Evolutionary conservation across 1,140 invertebrate species (phyloP).

Genomic region (Brachionus rotundiformis): DNA sequence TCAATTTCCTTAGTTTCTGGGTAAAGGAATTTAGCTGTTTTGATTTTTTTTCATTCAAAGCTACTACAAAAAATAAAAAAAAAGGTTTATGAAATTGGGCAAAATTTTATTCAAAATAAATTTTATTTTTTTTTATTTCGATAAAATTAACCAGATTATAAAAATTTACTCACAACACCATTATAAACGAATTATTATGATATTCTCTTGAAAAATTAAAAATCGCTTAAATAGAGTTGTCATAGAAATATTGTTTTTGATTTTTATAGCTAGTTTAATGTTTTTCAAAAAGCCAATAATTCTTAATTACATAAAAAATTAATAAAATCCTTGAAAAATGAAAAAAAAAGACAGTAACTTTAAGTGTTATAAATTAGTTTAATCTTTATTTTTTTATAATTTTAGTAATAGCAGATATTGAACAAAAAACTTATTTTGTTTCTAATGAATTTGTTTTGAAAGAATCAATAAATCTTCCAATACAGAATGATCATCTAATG

Average conservation of each 20-base stretch:
- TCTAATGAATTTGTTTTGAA: conserved; percentile 36
- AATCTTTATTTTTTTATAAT: neutral
- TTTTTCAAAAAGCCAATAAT: neutral
- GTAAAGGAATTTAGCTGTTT: too few relatives aligned
- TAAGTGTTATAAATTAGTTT: neutral
- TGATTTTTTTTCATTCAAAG: too few relatives aligned
- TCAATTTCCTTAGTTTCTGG: too few relatives aligned
- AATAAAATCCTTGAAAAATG: neutral
- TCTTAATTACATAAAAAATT: neutral
- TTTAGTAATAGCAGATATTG: neutral
- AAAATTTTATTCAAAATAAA: too few relatives aligned
- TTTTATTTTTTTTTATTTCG: too few relatives aligned
- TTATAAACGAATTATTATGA: too few relatives aligned
- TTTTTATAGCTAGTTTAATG: neutral
- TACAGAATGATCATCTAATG: conserved; percentile 25
- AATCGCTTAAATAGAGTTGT: neutral
- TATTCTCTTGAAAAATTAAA: neutral
- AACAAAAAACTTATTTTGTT: conserved; percentile 24
- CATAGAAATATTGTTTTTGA: conserved; percentile 16
- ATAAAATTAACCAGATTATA: too few relatives aligned
- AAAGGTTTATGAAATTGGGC: too few relatives aligned
- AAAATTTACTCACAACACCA: too few relatives aligned
- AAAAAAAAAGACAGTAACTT: neutral
- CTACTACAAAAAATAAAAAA: too few relatives aligned
- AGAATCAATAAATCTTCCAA: conserved; percentile 11